phyloP scores from a whole-genome alignment of 2,888 invertebrate genomes.

The Epinotia brunnichana region DNA sequence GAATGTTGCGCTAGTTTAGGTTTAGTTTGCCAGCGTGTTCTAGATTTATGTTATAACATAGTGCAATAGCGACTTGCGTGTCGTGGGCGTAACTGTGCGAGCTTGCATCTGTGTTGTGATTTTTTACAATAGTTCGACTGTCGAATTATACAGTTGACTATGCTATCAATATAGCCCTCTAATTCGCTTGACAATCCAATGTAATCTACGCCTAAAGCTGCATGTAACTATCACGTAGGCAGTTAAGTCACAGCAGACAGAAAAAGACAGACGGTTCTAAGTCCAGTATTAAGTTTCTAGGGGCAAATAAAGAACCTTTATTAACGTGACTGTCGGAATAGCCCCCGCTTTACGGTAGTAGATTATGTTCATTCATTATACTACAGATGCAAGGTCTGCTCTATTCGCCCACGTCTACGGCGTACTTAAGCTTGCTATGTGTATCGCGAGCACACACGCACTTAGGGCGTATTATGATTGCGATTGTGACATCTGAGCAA shows the following conservation, averaged over 20 bases:
- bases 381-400: background rate
- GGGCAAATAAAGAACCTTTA: background rate
- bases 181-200: background rate
- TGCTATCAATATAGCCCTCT: background rate
- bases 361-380: background rate
- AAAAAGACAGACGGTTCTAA: too few relatives aligned
- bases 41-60: background rate
- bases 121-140: background rate
- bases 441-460: background rate
- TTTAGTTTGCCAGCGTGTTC: slow-evolving; percentile 2
- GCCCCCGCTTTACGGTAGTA: too few relatives aligned
- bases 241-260: too few relatives aligned
- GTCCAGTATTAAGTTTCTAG: background rate
- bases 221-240: too few relatives aligned
- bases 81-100: background rate
- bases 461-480: too few relatives aligned
- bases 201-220: background rate
- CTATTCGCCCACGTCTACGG: background rate
- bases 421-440: background rate
- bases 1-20: slow-evolving; percentile 1
- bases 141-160: background rate
- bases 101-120: background rate
- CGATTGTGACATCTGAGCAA: background rate
- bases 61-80: background rate
- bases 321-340: background rate